Percentiles rank a stretch among this genome's conserved stretches.
Evolutionary conservation across 1,140 invertebrate species (phyloP).

Genomic region (Pissodes strobi): DNA sequence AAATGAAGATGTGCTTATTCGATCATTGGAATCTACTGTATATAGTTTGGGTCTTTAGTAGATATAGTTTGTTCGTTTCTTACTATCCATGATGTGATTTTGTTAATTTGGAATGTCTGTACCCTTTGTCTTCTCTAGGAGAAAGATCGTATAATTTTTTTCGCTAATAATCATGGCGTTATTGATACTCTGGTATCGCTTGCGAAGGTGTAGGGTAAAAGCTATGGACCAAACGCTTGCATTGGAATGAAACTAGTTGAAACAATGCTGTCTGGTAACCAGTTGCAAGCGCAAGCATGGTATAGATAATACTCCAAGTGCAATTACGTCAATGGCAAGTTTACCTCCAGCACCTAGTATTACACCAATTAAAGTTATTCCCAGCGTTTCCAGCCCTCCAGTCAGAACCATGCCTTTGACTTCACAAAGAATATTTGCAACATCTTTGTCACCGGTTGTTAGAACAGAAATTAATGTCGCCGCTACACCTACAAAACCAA

Average conservation of each 20-base stretch:
- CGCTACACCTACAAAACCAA: constrained; percentile 9
- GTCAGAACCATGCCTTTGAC: constrained; percentile 47
- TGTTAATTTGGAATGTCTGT: constrained; percentile 94
- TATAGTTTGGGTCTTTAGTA: too few relatives aligned
- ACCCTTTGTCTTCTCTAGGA: constrained; percentile 90
- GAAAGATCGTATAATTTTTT: constrained; percentile 87
- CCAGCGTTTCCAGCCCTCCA: constrained; percentile 28
- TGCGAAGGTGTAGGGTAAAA: constrained; percentile 90
- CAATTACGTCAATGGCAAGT: constrained; percentile 49
- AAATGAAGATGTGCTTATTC: constrained; percentile 79
- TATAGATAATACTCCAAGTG: constrained; percentile 45
- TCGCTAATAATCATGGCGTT: constrained; percentile 78
- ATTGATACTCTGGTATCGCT: constrained; percentile 83
- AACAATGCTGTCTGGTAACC: constrained; percentile 68
- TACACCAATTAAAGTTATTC: constrained; percentile 43
- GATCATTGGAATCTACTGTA: constrained; percentile 69
- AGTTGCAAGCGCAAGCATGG: constrained; percentile 23
- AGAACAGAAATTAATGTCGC: constrained; percentile 25
- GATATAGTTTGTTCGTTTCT: constrained; percentile 81
- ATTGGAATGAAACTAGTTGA: constrained; percentile 96
- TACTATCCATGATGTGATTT: constrained; percentile 92
- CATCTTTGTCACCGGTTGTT: constrained; percentile 13
- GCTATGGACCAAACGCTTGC: constrained; percentile 92
- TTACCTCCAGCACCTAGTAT: constrained; percentile 52
- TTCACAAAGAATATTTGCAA: constrained; percentile 51